phyloP scores from a whole-genome alignment of 1,140 invertebrate genomes.

The Metaphire vulgaris region DNA sequence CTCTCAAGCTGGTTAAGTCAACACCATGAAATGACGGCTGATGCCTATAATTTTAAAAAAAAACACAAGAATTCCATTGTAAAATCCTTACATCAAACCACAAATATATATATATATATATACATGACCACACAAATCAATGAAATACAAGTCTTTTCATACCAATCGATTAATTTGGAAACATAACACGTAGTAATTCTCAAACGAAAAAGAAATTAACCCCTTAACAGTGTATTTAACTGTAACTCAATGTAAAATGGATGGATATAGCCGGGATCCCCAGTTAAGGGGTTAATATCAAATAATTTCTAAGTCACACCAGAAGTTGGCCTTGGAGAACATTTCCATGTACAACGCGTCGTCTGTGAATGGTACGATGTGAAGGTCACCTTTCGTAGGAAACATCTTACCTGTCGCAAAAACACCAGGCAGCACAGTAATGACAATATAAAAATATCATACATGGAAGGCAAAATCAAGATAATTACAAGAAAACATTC shows the following conservation, averaged over 20 bases:
- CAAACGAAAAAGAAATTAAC: not conserved
- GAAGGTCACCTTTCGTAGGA: slow-evolving; percentile 88
- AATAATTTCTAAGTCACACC: slow-evolving; percentile 64
- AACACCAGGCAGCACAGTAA: no score
- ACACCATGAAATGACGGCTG: slow-evolving; percentile 81
- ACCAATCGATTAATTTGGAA: no score
- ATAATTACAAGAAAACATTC: no score
- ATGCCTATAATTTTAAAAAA: slow-evolving; percentile 25
- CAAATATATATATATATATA: no score
- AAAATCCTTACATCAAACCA: no score
- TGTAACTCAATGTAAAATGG: no score
- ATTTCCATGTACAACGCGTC: slow-evolving; percentile 97
- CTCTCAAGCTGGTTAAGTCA: slow-evolving; percentile 79
- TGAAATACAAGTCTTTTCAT: not conserved
- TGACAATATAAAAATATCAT: no score
- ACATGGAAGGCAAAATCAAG: no score
- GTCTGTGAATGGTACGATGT: slow-evolving; percentile 96
- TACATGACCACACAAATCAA: not conserved
- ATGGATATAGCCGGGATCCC: no score
- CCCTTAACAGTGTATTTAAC: no score
- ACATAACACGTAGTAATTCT: not conserved
- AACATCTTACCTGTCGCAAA: slow-evolving; percentile 72
- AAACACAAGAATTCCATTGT: slow-evolving; percentile 95
- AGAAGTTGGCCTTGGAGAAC: slow-evolving; percentile 97
- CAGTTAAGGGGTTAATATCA: no score